Conservation (phyloP, 2,113 vertebrate genomes). For the Felis chaus region DNA sequence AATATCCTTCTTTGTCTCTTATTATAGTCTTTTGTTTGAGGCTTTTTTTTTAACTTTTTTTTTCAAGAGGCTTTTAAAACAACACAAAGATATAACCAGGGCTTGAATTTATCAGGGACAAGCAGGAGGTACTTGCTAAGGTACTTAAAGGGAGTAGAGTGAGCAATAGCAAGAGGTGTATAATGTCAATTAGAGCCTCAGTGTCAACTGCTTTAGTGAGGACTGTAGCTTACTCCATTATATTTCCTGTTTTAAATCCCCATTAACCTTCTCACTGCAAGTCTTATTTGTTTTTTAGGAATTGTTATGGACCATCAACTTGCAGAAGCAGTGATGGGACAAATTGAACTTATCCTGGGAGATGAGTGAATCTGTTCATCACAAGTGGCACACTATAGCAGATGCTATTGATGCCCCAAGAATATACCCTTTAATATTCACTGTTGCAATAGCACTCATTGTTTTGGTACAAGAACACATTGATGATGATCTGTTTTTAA, state of each 20-base stretch:
- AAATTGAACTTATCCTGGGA: conserved; percentile 9
- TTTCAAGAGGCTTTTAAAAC: neutral
- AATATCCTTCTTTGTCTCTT: neutral
- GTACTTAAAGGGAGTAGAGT: neutral
- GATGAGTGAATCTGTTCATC: neutral
- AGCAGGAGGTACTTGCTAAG: neutral
- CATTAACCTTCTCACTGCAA: neutral
- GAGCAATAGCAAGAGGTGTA: neutral
- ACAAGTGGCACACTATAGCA: neutral
- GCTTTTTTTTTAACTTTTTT: neutral
- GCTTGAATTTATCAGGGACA: neutral
- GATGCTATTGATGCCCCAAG: neutral
- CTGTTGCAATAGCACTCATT: neutral
- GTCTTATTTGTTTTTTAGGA: neutral
- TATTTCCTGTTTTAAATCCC: neutral
- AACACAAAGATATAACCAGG: neutral
- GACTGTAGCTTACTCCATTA: neutral
- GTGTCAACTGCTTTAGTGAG: neutral
- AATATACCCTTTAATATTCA: neutral
- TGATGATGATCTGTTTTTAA: neutral
- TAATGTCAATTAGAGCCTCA: neutral
- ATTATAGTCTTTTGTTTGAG: neutral
- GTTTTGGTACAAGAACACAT: neutral
- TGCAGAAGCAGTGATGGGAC: conserved; percentile 16
- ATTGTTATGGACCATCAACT: conserved; percentile 19